Base-by-base conservation (phyloP, 2,113 vertebrate genomes). In the Engraulis encrasicolus region DNA sequence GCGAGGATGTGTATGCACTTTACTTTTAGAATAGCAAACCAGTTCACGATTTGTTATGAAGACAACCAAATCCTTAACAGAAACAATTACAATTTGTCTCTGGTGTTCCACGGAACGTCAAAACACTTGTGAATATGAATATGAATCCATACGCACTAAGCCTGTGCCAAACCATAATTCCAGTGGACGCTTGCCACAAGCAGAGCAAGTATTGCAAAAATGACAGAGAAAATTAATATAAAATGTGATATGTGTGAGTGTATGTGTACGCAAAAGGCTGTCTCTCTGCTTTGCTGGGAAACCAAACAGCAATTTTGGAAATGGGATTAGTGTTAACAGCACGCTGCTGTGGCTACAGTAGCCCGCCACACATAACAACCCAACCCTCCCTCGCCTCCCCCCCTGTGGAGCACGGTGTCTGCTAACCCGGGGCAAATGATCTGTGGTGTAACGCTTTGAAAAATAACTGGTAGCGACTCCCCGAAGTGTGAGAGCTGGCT, bases 291-390 rank as follows among this genome's bases (percentile, higher is more conserved):
- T 15, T 31, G 61, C 27, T 31, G 61, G 27, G 34, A 71, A 71
- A 15, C 61, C 61, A 74, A 36, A 27, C 66, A 31, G 66, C 66
- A 36, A 15, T 34, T 34, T 74, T 74, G 66, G 66, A 74, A 74
- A 74, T 74, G 66, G 27, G 12, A 74, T 74, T 74, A 34, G 66
- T 74, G 31, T 74, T 74, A 74, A 15, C 66, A 14, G 66, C 58
- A 66, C 14, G 58, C 23, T n/a, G n/a, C n/a, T n/a, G n/a, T n/a
- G 31, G 23, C 27, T 34, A 74, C 66, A 74, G 66, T 74, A 74
- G 66, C 61, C 27, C 61, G 61, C 61, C 61, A 71, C 61, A 71
- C 34, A 31, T n/a, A n/a, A n/a, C n/a, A n/a, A n/a, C n/a, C n/a
- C n/a, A n/a, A n/a, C n/a, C n/a, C n/a, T 31, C 66, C 31, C 27